Evolutionary conservation across 2,888 invertebrate genomes (phyloP).

Genomic region (Campoplex nolae): DNA sequence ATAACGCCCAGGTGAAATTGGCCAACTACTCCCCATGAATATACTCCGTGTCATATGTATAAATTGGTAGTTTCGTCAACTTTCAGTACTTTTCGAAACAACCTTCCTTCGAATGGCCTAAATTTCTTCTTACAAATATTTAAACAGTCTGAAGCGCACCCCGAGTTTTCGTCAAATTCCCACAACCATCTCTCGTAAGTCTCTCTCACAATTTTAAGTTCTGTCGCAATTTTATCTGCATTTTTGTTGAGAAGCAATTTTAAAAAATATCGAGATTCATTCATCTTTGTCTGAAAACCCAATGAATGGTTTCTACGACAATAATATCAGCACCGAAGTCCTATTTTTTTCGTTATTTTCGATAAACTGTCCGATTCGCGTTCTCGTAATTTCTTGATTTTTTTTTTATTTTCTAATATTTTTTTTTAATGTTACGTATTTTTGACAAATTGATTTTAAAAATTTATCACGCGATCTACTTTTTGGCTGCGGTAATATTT

Average conservation of each 20-base stretch:
- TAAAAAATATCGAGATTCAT: too few relatives aligned
- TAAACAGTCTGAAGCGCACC: background rate
- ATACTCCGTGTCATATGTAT: constrained; percentile 46
- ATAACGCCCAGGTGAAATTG: constrained; percentile 62
- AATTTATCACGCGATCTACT: background rate
- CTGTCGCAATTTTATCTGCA: background rate
- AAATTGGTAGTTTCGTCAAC: background rate
- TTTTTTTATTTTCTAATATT: background rate
- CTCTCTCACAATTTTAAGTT: background rate
- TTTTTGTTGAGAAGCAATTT: too few relatives aligned
- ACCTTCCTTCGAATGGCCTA: background rate
- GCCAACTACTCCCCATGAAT: constrained; percentile 41
- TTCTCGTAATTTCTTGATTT: background rate
- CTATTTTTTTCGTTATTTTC: background rate
- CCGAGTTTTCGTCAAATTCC: background rate
- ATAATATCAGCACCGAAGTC: background rate
- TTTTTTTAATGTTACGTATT: background rate
- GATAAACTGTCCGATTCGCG: background rate
- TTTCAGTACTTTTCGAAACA: background rate
- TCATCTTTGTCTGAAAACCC: too few relatives aligned
- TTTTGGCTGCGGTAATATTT: background rate
- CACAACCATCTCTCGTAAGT: background rate
- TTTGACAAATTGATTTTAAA: background rate
- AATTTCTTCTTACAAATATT: background rate
- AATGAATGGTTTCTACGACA: too few relatives aligned